Conservation (phyloP, 2,797 vertebrate genomes). For the Antennarius maculatus region DNA sequence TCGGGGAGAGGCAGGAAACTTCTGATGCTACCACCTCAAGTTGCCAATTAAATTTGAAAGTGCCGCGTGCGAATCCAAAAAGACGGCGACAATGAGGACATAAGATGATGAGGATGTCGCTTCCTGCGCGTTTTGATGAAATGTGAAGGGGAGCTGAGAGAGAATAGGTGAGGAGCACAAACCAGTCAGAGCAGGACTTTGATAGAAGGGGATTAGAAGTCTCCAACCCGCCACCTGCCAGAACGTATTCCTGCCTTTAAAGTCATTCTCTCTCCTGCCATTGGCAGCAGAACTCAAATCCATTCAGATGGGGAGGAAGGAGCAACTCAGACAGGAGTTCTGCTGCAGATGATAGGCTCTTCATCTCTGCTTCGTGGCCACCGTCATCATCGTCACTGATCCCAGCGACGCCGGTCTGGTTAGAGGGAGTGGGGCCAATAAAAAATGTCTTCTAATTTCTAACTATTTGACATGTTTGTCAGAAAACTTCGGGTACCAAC, state of each 20-base stretch:
- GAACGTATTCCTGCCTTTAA: constrained; percentile 66
- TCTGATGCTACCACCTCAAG: constrained; percentile 55
- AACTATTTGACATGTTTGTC: constrained; percentile 20
- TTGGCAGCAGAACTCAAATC: constrained; percentile 63
- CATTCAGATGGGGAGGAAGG: constrained; percentile 55
- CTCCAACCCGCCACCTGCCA: constrained; percentile 50
- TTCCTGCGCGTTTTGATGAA: constrained; percentile 37
- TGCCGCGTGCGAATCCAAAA: constrained; percentile 54
- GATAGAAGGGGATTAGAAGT: constrained; percentile 58
- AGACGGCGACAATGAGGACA: constrained; percentile 54
- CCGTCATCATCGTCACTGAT: constrained; percentile 48
- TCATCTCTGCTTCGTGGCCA: constrained; percentile 47
- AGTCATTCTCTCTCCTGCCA: constrained; percentile 72
- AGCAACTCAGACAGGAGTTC: constrained; percentile 46
- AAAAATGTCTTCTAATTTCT: constrained; percentile 14
- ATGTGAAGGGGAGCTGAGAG: constrained; percentile 37
- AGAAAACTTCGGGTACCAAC: constrained; percentile 10
- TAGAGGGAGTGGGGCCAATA: constrained; percentile 40
- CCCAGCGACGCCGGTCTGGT: constrained; percentile 60
- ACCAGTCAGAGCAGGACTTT: constrained; percentile 33
- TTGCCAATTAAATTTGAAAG: constrained; percentile 73
- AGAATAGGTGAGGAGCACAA: constrained; percentile 49
- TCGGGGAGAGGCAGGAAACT: constrained; percentile 57
- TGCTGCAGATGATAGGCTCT: constrained; percentile 51
- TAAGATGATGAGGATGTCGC: constrained; percentile 35